Base-by-base conservation (phyloP, 2,797 vertebrate species). In the Rhinogobio ventralis region DNA sequence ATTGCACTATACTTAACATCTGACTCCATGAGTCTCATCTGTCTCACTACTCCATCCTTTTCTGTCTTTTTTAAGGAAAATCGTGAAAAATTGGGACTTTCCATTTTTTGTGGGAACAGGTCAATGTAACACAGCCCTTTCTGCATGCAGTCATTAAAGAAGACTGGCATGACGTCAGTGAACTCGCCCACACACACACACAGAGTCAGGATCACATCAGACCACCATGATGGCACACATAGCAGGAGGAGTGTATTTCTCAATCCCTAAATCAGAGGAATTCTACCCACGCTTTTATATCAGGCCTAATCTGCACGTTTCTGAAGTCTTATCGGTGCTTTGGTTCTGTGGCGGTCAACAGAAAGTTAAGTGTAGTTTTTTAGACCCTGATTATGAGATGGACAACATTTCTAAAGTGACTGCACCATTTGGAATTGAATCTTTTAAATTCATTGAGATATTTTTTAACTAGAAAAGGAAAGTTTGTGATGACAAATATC, bases 161-260 rank as follows among this genome's bases (percentile, higher is more conserved):
- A 28, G 20, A 39, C 46, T 68, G 64, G 64, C 46, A 80, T 5
- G 7, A 25, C 10, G 14, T 80, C 64, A 69, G 45, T 25, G 57
- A 51, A 53, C 64, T 67, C 11, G 45, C 55, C 77, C 77, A 79
- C 53, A 55, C 77, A 79, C 76, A 78, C 71, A 53, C 25, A 66
- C n/a, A 25, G 39, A 79, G 45, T 68, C 46, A 39, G 46, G 7
- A 79, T 79, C 77, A 67, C 30, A 79, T 53, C 45, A 2, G 79
- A 69, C 79, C 64, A 80, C 64, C 64, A 13, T 17, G 66, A 53
- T 2, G 2, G 66, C 53, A 25, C 20, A 23, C 39, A 66, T 28
- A 62, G 55, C n/a, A 79, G 46, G 39, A 79, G 45, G 10, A 67
- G 60, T 49, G 42, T 46, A 13, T 46, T 46, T 64, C 57, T 51